Percentiles rank a stretch among this genome's conserved stretches.
These are phyloP conservation scores for Zaprionus davidi DNA, from an alignment of 1,140 invertebrate species.

Conservation along the genomic window DNA sequence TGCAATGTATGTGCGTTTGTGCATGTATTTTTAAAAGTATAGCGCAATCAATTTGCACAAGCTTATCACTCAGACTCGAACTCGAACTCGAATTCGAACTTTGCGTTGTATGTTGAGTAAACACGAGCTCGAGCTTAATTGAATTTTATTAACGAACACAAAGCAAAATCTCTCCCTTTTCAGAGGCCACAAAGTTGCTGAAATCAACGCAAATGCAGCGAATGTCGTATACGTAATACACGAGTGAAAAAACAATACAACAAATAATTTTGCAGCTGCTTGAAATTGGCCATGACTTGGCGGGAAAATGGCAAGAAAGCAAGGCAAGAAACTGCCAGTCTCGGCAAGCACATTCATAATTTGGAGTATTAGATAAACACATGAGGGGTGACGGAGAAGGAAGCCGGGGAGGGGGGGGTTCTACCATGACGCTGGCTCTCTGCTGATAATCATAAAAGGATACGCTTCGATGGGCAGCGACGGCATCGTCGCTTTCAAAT, in stretches of 20 bases:
- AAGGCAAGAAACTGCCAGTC: slow-evolving; percentile 18
- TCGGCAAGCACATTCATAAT: slow-evolving; percentile 59
- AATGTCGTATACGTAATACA: slow-evolving; percentile 39
- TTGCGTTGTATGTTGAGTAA: not conserved
- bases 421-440: slow-evolving; percentile 54
- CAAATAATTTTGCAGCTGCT: slow-evolving; percentile 9
- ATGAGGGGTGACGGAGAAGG: not conserved
- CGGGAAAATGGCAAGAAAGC: slow-evolving; percentile 16
- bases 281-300: slow-evolving; percentile 41
- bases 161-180: slow-evolving; percentile 19
- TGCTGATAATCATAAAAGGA: slow-evolving; percentile 71
- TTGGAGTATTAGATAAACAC: slow-evolving; percentile 58
- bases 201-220: slow-evolving; percentile 28
- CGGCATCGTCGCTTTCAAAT: slow-evolving; percentile 62
- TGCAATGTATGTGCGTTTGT: not conserved
- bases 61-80: not conserved
- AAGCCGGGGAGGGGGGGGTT: not conserved
- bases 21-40: slow-evolving; percentile 1
- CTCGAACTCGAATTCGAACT: not conserved
- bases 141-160: slow-evolving; percentile 16
- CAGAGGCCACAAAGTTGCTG: slow-evolving; percentile 1
- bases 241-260: not conserved
- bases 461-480: slow-evolving; percentile 69
- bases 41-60: slow-evolving; percentile 9
- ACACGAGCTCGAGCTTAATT: slow-evolving; percentile 23